phyloP scores from a whole-genome alignment of 1,140 invertebrate species.

The Brachionus asplanchnoidis region DNA sequence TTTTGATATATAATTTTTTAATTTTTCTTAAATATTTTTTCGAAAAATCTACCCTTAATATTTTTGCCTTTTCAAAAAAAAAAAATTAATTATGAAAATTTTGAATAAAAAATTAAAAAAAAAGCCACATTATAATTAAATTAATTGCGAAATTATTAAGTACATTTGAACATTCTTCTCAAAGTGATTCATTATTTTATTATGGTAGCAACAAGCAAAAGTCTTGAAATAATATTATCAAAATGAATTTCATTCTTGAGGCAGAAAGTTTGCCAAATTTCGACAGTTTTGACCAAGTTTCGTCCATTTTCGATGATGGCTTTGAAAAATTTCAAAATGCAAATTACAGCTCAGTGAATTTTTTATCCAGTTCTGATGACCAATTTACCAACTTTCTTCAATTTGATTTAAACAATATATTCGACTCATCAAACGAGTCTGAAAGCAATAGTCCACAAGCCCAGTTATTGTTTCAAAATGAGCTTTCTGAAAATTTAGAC shows the following conservation, averaged over 20 bases:
- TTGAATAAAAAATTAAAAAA: neutral
- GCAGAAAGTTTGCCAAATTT: neutral
- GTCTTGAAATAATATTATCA: neutral
- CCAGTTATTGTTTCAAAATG: neutral
- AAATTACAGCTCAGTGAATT: neutral
- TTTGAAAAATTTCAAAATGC: neutral
- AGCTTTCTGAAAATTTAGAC: neutral
- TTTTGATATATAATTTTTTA: neutral
- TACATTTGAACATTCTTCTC: neutral
- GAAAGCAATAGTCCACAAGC: neutral
- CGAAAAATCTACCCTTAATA: neutral
- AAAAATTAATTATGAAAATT: neutral
- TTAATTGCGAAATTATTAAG: neutral
- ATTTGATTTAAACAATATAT: neutral
- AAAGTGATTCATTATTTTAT: neutral
- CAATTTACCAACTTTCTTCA: neutral
- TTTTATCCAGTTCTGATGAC: neutral
- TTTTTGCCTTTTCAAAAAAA: neutral
- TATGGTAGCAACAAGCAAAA: neutral
- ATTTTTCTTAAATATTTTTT: neutral
- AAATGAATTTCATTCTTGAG: neutral
- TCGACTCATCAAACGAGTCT: neutral
- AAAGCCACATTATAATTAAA: neutral
- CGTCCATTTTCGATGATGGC: neutral
- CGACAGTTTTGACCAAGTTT: neutral